phyloP scores from a whole-genome alignment of 1,140 invertebrate genomes.

The Drosophila aff. region DNA sequence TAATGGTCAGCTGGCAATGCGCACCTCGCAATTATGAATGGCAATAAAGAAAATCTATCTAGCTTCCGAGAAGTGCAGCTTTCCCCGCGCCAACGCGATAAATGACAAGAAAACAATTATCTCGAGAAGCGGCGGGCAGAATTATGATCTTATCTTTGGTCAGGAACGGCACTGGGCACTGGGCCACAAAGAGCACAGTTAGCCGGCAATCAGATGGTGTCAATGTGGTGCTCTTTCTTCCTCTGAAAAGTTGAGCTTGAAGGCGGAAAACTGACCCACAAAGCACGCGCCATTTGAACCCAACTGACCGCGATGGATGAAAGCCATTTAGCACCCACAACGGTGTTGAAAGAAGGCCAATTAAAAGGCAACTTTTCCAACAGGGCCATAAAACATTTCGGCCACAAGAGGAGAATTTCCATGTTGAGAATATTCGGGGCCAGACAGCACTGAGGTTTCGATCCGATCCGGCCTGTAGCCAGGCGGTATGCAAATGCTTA shows the following conservation, averaged over 20 bases:
- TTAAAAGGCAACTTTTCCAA: constrained; percentile 34
- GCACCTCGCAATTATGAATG: constrained; percentile 39
- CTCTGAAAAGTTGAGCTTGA: not conserved
- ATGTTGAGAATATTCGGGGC: constrained; percentile 51
- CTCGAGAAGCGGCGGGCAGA: constrained; percentile 23
- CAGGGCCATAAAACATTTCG: constrained; percentile 61
- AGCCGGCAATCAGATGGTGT: constrained; percentile 67
- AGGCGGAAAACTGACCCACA: constrained; percentile 63
- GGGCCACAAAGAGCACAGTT: constrained; percentile 59
- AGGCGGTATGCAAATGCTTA: constrained; percentile 48
- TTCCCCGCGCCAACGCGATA: constrained; percentile 59
- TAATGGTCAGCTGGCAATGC: constrained; percentile 33
- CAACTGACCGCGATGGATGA: constrained; percentile 71
- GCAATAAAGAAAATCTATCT: constrained; percentile 45
- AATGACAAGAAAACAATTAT: constrained; percentile 59
- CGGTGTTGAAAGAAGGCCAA: constrained; percentile 49
- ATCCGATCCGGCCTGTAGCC: constrained; percentile 12
- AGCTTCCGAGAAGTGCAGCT: constrained; percentile 44
- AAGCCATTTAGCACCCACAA: constrained; percentile 59
- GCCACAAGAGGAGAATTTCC: constrained; percentile 43
- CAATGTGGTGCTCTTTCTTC: constrained; percentile 54
- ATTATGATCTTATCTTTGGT: constrained; percentile 56
- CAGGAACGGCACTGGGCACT: constrained; percentile 44
- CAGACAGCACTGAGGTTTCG: constrained; percentile 18
- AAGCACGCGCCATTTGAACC: constrained; percentile 76